Evolutionary conservation across 2,888 invertebrate genomes (phyloP).

Genomic region (Panzeria rudis): DNA sequence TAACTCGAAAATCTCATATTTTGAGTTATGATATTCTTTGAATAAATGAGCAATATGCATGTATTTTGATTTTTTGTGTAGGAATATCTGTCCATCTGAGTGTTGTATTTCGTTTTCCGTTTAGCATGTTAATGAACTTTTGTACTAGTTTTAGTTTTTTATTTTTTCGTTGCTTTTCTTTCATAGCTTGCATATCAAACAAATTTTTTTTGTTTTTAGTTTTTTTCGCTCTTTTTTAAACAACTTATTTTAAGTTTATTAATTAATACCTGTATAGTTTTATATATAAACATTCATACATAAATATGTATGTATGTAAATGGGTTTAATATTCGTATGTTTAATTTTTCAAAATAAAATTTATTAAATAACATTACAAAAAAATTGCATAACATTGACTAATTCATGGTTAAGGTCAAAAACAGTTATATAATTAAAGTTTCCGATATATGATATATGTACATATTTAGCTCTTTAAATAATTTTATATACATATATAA

Average conservation of each 20-base stretch:
- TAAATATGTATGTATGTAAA: not conserved
- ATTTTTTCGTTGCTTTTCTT: not conserved
- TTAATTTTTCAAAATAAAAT: not conserved
- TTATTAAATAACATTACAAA: not conserved
- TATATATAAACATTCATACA: not conserved
- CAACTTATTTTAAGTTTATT: not conserved
- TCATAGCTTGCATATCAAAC: not conserved
- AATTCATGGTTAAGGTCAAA: not conserved
- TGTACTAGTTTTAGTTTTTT: slow-evolving; percentile 77
- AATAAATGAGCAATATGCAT: no score
- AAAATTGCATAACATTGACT: slow-evolving; percentile 8
- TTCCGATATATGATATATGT: no score
- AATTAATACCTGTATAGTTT: not conserved
- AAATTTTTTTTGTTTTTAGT: not conserved
- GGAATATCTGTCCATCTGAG: not conserved
- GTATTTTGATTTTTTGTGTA: not conserved
- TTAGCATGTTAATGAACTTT: slow-evolving; percentile 80
- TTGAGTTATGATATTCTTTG: no score
- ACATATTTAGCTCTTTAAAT: no score
- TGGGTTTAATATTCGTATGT: not conserved
- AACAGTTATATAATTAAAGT: not conserved
- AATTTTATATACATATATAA: no score
- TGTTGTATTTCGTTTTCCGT: slow-evolving; percentile 19
- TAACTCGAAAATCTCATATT: no score
- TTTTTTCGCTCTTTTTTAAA: not conserved